Evolutionary conservation across 2,888 invertebrate genomes (phyloP), one percentile per base, ranked within the genome.

Genomic region (Ischnura elegans): DNA sequence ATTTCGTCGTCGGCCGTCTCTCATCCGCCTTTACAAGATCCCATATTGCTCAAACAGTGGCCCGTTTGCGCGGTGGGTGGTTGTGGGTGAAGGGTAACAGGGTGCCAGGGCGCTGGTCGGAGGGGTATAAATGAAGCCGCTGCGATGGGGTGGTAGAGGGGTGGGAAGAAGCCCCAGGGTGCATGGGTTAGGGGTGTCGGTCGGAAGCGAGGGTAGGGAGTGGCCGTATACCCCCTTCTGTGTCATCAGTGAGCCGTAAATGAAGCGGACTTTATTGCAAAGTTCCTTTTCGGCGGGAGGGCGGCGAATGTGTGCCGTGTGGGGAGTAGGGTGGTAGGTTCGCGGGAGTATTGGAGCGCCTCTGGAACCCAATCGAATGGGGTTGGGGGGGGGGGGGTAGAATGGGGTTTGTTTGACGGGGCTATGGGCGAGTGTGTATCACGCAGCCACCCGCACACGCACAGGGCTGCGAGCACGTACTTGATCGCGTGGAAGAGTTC

Each of bases 221-320:
- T 61, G 90, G n/a, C 55, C 8, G n/a, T n/a, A n/a, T 19, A 13
- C 51, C 66, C 90, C 61, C 61, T n/a, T 66, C 61, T 90, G 90
- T 90, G 90, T 61, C 90, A 90, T 90, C 90, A 90, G 90, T 90
- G 61, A 90, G 90, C 90, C 90, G 90, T 90, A 90, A 90, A 90
- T 90, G 90, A 90, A 90, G 90, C 90, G 43, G 90, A 90, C 90
- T 90, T 90, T 90, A 90, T 90, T 90, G 90, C 90, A 90, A 90
- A 90, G 90, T 90, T 90, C 90, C 90, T 90, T 66, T 61, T 43
- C 66, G 47, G n/a, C 55, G 25, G 36, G 45, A 87, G 46, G 25
- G 87, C 21, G 47, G 47, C 16, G 47, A 10, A 47, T 43, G 87
- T 87, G n/a, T 45, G 87, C 10, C 0, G 76, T 61, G 16, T 3